These are phyloP conservation scores for Cossypha niveicapilla DNA, from an alignment of 2,797 vertebrate genomes.

Conservation along the genomic window DNA sequence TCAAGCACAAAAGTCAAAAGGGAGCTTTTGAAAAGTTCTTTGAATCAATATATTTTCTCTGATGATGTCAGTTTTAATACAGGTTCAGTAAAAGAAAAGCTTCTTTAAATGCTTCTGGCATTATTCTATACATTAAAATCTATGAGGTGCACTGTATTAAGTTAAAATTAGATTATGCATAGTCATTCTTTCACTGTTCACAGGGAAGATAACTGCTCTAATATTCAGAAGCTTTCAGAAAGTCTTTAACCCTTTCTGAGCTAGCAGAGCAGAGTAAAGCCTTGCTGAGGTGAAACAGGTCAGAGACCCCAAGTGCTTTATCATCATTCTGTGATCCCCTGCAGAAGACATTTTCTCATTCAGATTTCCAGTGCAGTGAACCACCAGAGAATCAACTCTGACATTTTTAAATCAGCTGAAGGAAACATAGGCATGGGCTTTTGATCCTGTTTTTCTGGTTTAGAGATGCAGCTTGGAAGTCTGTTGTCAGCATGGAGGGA, in stretches of 20 bases:
- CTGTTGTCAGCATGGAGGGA: background rate
- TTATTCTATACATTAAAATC: background rate
- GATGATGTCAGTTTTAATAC: background rate
- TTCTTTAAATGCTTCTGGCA: background rate
- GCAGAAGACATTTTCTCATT: background rate
- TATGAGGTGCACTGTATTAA: background rate
- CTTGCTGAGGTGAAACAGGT: background rate
- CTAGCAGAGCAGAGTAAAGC: background rate
- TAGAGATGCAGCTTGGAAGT: background rate
- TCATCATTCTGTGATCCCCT: background rate
- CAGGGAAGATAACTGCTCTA: background rate
- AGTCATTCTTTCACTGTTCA: background rate
- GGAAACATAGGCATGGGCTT: background rate
- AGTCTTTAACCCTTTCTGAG: constrained; percentile 14
- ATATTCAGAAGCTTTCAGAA: background rate
- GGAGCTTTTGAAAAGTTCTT: background rate
- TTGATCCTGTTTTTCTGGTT: background rate
- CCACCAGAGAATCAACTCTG: background rate
- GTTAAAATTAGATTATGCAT: constrained; percentile 9
- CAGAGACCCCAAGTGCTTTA: background rate
- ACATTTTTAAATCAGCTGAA: background rate
- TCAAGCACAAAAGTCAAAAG: background rate
- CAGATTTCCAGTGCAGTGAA: background rate
- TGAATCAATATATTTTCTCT: background rate
- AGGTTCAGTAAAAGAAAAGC: background rate